Evolutionary conservation across 1,140 invertebrate genomes (phyloP).

Genomic region (Lysiphlebus fabarum): DNA sequence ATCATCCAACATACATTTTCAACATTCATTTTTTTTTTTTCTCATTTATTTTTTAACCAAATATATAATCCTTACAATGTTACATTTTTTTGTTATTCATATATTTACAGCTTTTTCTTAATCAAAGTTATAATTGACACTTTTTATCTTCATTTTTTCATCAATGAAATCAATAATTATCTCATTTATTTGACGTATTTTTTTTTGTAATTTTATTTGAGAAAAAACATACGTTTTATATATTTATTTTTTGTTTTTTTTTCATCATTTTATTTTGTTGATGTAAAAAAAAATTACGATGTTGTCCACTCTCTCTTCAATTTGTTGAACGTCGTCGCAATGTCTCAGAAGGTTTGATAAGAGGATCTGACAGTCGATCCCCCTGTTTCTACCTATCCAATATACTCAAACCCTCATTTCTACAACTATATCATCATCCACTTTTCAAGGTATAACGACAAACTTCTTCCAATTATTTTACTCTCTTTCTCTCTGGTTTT

Average conservation of each 20-base stretch:
- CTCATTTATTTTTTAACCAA: background rate
- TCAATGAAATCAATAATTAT: too few species aligned
- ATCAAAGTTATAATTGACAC: too few species aligned
- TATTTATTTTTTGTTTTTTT: too few species aligned
- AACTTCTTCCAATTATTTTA: slow-evolving; percentile 51
- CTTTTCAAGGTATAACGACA: slow-evolving; percentile 40
- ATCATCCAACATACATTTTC: background rate
- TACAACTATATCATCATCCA: slow-evolving; percentile 2
- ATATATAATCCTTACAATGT: too few species aligned
- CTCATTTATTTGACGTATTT: too few species aligned
- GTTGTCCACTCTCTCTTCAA: background rate
- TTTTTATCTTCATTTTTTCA: too few species aligned
- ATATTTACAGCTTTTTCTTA: too few species aligned
- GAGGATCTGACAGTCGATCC: slow-evolving; percentile 16
- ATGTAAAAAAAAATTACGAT: background rate
- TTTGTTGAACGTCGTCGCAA: slow-evolving; percentile 22
- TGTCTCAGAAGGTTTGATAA: slow-evolving; percentile 10
- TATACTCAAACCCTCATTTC: background rate
- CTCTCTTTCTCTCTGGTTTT: slow-evolving; percentile 27
- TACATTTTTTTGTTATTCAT: background rate
- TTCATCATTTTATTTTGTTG: background rate
- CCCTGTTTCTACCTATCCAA: background rate
- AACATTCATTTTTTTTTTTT: background rate
- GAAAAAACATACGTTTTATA: background rate
- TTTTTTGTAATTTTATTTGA: background rate